phyloP scores from a whole-genome alignment of 2,797 vertebrate genomes.

The Argya squamiceps region DNA sequence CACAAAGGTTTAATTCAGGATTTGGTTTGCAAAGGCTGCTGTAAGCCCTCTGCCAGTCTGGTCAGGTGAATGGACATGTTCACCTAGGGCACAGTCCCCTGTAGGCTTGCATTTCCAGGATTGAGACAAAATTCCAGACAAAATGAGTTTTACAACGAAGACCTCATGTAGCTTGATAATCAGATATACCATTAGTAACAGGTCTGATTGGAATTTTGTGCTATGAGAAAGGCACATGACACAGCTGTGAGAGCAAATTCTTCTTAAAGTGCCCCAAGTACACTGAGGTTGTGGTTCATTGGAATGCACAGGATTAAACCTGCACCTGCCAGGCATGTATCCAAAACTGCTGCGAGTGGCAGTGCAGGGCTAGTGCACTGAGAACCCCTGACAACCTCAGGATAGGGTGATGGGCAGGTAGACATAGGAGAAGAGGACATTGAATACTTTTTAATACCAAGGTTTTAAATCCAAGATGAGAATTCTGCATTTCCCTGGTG shows the following conservation, averaged over 20 bases:
- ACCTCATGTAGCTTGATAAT: background rate
- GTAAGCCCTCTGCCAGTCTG: background rate
- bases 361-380: background rate
- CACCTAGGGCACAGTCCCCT: background rate
- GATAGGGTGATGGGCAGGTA: rapidly evolving
- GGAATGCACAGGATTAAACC: background rate
- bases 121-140: background rate
- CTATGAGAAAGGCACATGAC: background rate
- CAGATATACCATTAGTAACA: background rate
- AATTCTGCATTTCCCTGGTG: rapidly evolving
- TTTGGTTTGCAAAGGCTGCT: background rate
- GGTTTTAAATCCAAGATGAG: background rate
- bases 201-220: background rate
- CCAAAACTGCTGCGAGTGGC: background rate
- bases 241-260: background rate
- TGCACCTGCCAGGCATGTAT: background rate
- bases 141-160: background rate
- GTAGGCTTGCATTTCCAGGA: background rate
- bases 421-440: rapidly evolving
- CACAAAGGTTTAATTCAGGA: background rate
- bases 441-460: background rate
- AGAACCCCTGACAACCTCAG: background rate
- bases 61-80: background rate
- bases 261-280: background rate
- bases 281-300: rapidly evolving